phyloP scores from a whole-genome alignment of 2,113 vertebrate species.

The Pungitius pungitius region DNA sequence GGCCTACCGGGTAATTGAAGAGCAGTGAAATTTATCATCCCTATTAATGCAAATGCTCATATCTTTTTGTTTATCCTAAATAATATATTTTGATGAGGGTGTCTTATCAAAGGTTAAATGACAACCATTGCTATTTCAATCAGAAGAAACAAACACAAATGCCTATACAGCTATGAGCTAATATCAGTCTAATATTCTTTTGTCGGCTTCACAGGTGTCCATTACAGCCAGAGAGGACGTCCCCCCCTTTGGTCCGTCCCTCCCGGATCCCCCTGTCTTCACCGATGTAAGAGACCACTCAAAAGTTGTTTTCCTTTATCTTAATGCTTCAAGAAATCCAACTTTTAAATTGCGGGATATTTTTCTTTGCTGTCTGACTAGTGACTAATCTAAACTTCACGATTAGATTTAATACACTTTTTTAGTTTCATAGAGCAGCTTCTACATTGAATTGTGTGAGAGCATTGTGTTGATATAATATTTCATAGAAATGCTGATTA shows the following conservation, averaged over 20 bases:
- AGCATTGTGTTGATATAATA: neutral
- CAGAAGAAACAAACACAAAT: neutral
- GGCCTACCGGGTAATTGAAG: conserved; percentile 71
- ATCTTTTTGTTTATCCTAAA: neutral
- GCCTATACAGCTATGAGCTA: neutral
- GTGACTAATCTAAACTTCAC: neutral
- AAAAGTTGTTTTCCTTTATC: neutral
- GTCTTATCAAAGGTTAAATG: neutral
- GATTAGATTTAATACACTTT: neutral
- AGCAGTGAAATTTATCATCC: neutral
- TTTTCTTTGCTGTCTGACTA: neutral
- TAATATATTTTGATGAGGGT: neutral
- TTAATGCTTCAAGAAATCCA: neutral
- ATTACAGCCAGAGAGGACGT: conserved; percentile 81
- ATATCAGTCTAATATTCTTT: neutral
- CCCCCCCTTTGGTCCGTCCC: conserved; percentile 78
- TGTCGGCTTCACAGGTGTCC: conserved; percentile 66
- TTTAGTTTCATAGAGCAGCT: too few species aligned
- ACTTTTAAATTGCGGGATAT: neutral
- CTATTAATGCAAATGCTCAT: neutral
- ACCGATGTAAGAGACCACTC: conserved; percentile 64
- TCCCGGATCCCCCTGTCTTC: conserved; percentile 80
- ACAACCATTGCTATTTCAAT: neutral
- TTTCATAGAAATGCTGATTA: neutral
- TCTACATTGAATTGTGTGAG: neutral